A percentile compares a stretch with the other conserved stretches of the same genome.
phyloP scores from a whole-genome alignment of 2,797 vertebrate species.

The Alfaro cultratus region DNA sequence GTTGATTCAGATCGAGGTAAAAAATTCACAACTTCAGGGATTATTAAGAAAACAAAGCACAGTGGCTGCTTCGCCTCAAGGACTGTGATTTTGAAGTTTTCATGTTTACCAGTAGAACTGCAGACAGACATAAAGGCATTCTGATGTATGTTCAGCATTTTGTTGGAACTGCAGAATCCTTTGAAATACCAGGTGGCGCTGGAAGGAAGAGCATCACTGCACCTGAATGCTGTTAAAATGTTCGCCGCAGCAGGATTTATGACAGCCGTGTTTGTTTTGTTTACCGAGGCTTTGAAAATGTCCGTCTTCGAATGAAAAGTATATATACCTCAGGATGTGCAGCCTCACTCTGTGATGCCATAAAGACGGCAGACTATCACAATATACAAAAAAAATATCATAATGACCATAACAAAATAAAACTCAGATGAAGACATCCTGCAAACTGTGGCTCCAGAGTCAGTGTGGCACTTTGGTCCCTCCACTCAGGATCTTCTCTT shows the following conservation, averaged over 20 bases:
- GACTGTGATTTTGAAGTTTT: background rate
- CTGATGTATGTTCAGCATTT: background rate
- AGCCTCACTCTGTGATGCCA: background rate
- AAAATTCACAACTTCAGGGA: background rate
- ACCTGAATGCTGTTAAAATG: background rate
- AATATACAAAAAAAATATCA: background rate
- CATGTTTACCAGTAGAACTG: background rate
- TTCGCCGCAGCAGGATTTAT: background rate
- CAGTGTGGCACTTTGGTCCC: too few species aligned
- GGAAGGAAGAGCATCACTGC: background rate
- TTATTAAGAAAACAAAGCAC: background rate
- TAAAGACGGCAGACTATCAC: background rate
- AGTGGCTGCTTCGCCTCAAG: background rate
- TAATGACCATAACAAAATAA: background rate
- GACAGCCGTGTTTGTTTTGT: background rate
- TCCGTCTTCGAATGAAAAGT: background rate
- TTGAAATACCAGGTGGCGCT: background rate
- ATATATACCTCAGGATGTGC: background rate
- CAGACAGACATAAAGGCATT: slow-evolving; percentile 1
- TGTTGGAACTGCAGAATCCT: background rate
- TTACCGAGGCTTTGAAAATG: background rate
- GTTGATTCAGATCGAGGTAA: background rate
- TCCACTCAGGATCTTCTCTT: too few species aligned
- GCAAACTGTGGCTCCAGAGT: too few species aligned
- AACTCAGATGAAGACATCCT: background rate